Conservation (phyloP, 2,888 invertebrate genomes). For the Unio delphinus region DNA sequence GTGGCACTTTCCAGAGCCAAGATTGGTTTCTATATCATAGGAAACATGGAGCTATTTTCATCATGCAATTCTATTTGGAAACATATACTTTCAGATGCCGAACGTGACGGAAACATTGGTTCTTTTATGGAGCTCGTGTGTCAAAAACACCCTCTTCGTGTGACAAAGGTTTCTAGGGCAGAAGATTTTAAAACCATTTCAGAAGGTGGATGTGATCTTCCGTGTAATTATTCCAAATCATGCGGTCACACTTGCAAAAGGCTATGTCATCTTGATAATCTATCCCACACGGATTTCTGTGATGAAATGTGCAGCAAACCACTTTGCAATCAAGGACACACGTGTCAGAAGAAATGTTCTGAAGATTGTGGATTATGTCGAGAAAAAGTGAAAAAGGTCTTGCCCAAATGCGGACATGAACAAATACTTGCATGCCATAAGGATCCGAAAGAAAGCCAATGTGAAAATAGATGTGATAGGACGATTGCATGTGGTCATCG, state of each 20-base stretch:
- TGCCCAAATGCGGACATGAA: constrained; percentile 11
- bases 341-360: constrained; percentile 6
- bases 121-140: constrained; percentile 37
- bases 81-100: constrained; percentile 27
- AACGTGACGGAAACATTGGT: constrained; percentile 14
- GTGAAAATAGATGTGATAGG: constrained; percentile 6
- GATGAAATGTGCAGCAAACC: constrained; percentile 6
- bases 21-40: constrained; percentile 63
- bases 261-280: constrained; percentile 18
- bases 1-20: constrained; percentile 68
- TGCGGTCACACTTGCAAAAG: constrained; percentile 18
- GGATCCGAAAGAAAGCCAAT: not conserved
- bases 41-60: constrained; percentile 48
- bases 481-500: constrained; percentile 11
- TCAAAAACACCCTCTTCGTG: constrained; percentile 41
- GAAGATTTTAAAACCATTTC: constrained; percentile 35
- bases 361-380: constrained; percentile 10
- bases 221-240: constrained; percentile 32
- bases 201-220: constrained; percentile 47
- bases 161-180: constrained; percentile 9
- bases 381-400: constrained; percentile 5
- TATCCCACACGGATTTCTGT: constrained; percentile 11
- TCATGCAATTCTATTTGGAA: constrained; percentile 27
- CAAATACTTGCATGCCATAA: constrained; percentile 5
- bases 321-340: constrained; percentile 24